Percentiles rank a stretch among this genome's conserved stretches.
Conservation (phyloP, 2,113 vertebrate genomes). For the Edolisoma coerulescens region DNA sequence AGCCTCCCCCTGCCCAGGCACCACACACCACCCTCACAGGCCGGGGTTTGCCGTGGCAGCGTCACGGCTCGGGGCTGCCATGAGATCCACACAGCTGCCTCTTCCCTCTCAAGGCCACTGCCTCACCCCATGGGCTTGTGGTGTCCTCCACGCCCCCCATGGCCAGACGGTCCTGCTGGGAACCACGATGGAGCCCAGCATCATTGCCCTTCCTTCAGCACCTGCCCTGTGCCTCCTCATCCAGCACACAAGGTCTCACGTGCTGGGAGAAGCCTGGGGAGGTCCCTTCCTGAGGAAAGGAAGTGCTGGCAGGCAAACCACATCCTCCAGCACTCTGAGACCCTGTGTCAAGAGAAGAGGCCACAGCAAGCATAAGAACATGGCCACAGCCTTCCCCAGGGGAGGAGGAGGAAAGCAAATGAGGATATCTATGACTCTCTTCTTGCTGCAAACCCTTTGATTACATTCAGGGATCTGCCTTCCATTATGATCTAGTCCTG, state of each 20-base stretch:
- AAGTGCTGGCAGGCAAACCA: not conserved
- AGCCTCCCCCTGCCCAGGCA: not conserved
- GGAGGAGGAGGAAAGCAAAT: not conserved
- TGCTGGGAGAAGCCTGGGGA: not conserved
- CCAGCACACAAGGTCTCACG: rapidly evolving
- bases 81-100: rapidly evolving
- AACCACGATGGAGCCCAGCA: not conserved
- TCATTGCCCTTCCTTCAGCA: not conserved
- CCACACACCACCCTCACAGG: not conserved
- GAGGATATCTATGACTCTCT: not conserved
- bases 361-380: not conserved
- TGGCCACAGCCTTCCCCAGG: not conserved
- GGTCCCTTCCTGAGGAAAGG: not conserved
- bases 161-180: not conserved
- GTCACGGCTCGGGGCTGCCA: rapidly evolving
- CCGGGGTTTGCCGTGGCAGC: rapidly evolving
- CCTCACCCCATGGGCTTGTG: not conserved
- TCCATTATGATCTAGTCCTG: not conserved
- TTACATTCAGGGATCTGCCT: not conserved
- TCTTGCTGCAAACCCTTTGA: not conserved
- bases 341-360: not conserved
- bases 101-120: not conserved
- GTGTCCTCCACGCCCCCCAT: not conserved
- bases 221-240: not conserved
- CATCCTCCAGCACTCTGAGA: not conserved